These are phyloP conservation scores for Alfaro cultratus DNA, from an alignment of 2,797 vertebrate species.

Conservation along the genomic window DNA sequence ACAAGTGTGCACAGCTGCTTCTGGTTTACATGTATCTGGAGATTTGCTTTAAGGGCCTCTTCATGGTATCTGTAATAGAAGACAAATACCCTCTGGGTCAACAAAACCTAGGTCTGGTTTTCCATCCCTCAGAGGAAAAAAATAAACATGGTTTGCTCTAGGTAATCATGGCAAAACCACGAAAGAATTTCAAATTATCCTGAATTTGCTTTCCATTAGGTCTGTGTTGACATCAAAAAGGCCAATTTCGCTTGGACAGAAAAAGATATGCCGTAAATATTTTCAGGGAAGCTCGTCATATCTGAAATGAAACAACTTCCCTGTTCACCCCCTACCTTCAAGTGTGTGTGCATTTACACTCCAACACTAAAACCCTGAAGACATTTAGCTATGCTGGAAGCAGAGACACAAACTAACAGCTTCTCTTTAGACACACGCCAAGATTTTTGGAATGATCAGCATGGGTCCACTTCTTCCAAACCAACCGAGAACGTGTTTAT, in stretches of 20 bases:
- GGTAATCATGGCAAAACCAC: constrained; percentile 61
- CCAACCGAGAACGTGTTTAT: constrained; percentile 64
- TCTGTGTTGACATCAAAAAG: constrained; percentile 74
- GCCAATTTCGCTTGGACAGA: constrained; percentile 74
- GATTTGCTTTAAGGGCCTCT: constrained; percentile 66
- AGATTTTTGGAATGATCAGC: constrained; percentile 41
- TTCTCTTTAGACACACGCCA: constrained; percentile 51
- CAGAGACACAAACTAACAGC: constrained; percentile 52
- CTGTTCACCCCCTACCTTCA: constrained; percentile 47
- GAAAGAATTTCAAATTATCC: constrained; percentile 73
- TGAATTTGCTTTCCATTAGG: constrained; percentile 81
- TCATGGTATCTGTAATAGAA: constrained; percentile 72
- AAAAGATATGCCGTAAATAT: constrained; percentile 81
- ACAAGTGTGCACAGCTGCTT: constrained; percentile 68
- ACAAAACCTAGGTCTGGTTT: constrained; percentile 68
- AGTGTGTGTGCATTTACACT: constrained; percentile 45
- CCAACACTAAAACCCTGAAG: constrained; percentile 16
- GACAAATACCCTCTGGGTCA: constrained; percentile 75
- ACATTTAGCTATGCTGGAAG: constrained; percentile 20
- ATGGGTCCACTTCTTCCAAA: constrained; percentile 49
- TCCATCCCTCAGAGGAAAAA: constrained; percentile 55
- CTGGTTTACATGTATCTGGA: constrained; percentile 62
- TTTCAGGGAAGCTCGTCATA: constrained; percentile 75
- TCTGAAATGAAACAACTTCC: constrained; percentile 74
- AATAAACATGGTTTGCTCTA: constrained; percentile 77